Conservation (phyloP, 1,140 invertebrate genomes). For the Halesus radiatus region DNA sequence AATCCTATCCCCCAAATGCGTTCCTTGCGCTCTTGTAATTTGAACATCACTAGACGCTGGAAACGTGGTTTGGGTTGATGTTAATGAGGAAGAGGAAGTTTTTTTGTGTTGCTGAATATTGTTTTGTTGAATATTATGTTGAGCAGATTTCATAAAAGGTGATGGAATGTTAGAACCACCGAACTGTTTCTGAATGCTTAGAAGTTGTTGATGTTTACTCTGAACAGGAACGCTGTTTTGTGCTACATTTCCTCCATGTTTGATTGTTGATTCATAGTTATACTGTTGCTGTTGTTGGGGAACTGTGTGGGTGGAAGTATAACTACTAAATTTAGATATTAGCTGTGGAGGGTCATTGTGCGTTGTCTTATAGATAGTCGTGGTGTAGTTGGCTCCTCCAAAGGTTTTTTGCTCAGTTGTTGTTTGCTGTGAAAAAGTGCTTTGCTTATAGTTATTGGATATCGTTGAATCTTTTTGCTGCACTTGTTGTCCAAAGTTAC, state of each 20-base stretch:
- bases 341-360: not conserved
- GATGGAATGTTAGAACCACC: conserved; percentile 29
- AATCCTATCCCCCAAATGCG: not conserved
- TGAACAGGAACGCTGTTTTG: conserved; percentile 3
- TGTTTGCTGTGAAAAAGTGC: not conserved
- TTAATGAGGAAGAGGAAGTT: not conserved
- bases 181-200: conserved; percentile 39
- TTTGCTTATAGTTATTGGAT: not conserved
- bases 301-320: not conserved
- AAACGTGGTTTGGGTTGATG: not conserved
- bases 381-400: not conserved
- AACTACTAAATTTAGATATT: too few relatives aligned
- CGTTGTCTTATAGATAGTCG: not conserved
- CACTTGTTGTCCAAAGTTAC: conserved; percentile 7
- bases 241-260: not conserved
- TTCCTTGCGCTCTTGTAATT: not conserved
- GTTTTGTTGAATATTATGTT: not conserved
- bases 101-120: not conserved
- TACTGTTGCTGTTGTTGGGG: conserved; percentile 7
- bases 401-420: not conserved
- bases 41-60: not conserved
- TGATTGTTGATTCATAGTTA: not conserved
- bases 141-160: conserved; percentile 13
- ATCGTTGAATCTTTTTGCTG: not conserved
- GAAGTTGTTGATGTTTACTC: conserved; percentile 26